Evolutionary conservation across 2,888 invertebrate species (phyloP), one percentile per base, ranked within the genome.

Genomic region (Euphydryas editha): DNA sequence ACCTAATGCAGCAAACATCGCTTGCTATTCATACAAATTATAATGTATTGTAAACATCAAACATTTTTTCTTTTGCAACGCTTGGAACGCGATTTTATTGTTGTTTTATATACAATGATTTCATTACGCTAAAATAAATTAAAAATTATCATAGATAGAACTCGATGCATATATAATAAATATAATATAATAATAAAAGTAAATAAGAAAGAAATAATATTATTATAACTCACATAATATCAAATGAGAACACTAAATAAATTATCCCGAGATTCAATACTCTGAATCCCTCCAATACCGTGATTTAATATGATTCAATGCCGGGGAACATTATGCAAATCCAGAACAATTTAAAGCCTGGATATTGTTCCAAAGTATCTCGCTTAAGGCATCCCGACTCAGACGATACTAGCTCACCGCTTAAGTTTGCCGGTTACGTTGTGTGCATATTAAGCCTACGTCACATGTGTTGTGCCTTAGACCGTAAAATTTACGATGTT

Each of bases 401-500:
- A 68, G 63, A 61, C 61, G 54, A 65, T 47, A 36, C 67, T 55
- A 61, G 37, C 46, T 57, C 56, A 58, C 57, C 24, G 49, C 49
- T 58, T 49, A 51, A 58, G 49, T 58, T 57, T 49, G 57, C 49
- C 57, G 49, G 58, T 71, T 81, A 77, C 77, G 80, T 84, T 84
- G 84, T 84, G 81, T 80, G 81, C 84, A 84, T 85, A 86, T 86
- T 83, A 86, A 81, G 80, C 85, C 85, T 83, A 80, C 84, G 30
- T 24, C 54, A 85, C 83, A 83, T 81, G 84, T 85, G 84, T 82
- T 85, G 83, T 81, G 85, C 83, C 80, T 79, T 78, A 76, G 76
- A 82, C 84, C 85, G 86, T 82, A 81, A 89, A 91, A 91, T 91
- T 88, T 90, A 91, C 90, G 89, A 88, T 85, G 83, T 88, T 91